These are phyloP conservation scores for Drosophila ezoana DNA, from an alignment of 2,888 invertebrate genomes.

Conservation along the genomic window DNA sequence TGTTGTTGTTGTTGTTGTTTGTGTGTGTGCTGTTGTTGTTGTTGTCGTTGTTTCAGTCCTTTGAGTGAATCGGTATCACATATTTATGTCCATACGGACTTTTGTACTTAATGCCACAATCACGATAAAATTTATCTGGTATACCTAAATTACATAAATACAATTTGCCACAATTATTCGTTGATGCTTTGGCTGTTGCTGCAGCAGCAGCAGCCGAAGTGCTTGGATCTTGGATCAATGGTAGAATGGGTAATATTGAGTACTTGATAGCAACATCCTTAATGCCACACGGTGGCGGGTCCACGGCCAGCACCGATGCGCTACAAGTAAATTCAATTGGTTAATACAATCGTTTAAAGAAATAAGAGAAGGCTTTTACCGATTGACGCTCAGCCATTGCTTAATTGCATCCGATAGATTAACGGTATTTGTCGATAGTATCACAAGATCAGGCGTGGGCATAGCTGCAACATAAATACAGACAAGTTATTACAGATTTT, in stretches of 20 bases:
- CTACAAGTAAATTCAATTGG: constrained; percentile 66
- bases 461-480: constrained; percentile 75
- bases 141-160: constrained; percentile 94
- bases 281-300: constrained; percentile 90
- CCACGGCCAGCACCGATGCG: constrained; percentile 91
- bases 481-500: not conserved
- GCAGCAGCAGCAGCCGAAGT: constrained; percentile 20
- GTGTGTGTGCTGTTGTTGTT: constrained; percentile 53
- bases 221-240: constrained; percentile 85
- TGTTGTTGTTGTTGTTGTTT: constrained; percentile 39
- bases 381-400: constrained; percentile 89
- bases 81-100: constrained; percentile 94
- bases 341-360: not conserved
- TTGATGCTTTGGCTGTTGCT: constrained; percentile 52
- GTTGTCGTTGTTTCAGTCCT: constrained; percentile 84
- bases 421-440: constrained; percentile 83
- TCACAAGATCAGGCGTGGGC: constrained; percentile 85
- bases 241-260: constrained; percentile 90
- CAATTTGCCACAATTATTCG: constrained; percentile 88
- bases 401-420: constrained; percentile 86
- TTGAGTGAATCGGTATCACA: constrained; percentile 90
- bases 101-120: constrained; percentile 91
- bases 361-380: constrained; percentile 48
- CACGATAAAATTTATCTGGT: constrained; percentile 90
- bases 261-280: constrained; percentile 88